A percentile compares a stretch with the other conserved stretches of the same genome.
Conservation (phyloP, 92 coral and sea anemone genomes). For the Porites divaricata region DNA sequence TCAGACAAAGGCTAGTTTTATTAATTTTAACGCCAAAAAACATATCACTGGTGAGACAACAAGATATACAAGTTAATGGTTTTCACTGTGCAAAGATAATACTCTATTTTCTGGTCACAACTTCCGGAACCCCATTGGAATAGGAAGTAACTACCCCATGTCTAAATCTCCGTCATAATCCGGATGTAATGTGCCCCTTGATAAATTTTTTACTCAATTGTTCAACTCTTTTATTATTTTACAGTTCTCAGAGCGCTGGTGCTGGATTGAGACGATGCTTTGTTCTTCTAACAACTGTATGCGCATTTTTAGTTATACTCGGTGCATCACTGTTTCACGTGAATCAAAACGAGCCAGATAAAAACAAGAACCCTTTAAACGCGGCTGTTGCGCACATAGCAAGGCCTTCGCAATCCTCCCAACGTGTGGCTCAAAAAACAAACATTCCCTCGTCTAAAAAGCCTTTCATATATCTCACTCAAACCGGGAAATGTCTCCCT, state of each 20-base stretch:
- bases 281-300: not conserved
- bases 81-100: too few species aligned
- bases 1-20: too few species aligned
- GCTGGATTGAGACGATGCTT: not conserved
- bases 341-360: not conserved
- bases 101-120: too few species aligned
- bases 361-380: not conserved
- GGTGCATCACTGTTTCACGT: not conserved
- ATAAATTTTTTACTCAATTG: not conserved
- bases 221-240: not conserved
- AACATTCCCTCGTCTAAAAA: not conserved
- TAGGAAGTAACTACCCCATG: not conserved
- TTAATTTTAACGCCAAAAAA: too few species aligned
- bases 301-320: not conserved
- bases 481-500: conserved; percentile 43
- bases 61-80: too few species aligned
- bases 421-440: too few species aligned
- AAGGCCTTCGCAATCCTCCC: not conserved
- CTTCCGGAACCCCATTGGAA: too few species aligned
- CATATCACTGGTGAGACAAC: too few species aligned
- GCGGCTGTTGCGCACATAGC: not conserved
- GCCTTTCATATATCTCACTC: conserved; percentile 50
- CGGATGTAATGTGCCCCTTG: not conserved
- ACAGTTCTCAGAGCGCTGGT: not conserved
- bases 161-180: too few species aligned